These are phyloP conservation scores for Stegana nigrithorax DNA, from an alignment of 2,888 invertebrate species.

Conservation along the genomic window DNA sequence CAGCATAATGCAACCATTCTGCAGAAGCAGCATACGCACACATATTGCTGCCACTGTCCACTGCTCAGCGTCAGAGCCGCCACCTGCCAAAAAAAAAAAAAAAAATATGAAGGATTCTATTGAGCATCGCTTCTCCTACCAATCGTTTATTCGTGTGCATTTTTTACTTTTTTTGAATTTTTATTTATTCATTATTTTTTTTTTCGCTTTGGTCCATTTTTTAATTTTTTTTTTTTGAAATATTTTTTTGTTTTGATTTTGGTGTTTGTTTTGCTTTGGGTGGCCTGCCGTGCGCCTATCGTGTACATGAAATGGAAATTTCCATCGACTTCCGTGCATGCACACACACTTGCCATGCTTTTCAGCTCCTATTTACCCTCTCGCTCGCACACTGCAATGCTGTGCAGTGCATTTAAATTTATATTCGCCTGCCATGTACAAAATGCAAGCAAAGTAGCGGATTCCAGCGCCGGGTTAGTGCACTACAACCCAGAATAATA, in stretches of 20 bases:
- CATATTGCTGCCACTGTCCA: too few relatives aligned
- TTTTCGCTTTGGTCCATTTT: conserved; percentile 31
- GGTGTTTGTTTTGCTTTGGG: conserved; percentile 28
- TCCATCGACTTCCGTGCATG: conserved; percentile 17
- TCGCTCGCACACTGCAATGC: conserved; percentile 10
- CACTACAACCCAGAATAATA: conserved; percentile 29
- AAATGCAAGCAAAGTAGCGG: too few relatives aligned
- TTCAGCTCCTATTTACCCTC: conserved; percentile 32
- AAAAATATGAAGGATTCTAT: conserved; percentile 16
- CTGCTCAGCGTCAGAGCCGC: too few relatives aligned
- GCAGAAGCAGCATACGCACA: neutral
- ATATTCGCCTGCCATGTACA: neutral
- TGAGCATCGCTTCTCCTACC: conserved; percentile 40
- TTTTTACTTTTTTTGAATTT: conserved; percentile 33
- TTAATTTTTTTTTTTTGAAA: conserved; percentile 37
- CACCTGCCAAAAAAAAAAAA: conserved; percentile 1
- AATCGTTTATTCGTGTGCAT: conserved; percentile 30
- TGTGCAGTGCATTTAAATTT: neutral
- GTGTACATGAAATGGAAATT: neutral
- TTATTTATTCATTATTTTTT: conserved; percentile 29
- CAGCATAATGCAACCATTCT: conserved; percentile 7
- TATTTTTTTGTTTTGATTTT: conserved; percentile 22
- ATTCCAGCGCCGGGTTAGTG: conserved; percentile 32
- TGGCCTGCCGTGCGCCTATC: conserved; percentile 13
- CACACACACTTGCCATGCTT: conserved; percentile 24